Conservation (phyloP, 2,888 invertebrate genomes). For the Sphecodes monilicornis region DNA sequence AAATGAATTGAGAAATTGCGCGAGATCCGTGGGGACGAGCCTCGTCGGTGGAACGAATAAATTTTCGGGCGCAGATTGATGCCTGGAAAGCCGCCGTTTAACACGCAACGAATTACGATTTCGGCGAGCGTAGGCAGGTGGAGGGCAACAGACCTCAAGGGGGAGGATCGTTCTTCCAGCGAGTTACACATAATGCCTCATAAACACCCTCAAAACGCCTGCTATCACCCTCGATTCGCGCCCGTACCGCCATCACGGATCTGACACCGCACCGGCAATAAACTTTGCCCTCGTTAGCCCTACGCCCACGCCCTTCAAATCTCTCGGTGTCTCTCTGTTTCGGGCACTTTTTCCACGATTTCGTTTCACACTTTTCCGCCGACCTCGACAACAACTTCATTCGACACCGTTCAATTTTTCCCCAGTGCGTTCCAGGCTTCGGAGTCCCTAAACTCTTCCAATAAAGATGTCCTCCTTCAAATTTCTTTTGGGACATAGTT, state of each 20-base stretch:
- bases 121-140: constrained; percentile 73
- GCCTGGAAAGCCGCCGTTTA: constrained; percentile 48
- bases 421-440: background rate
- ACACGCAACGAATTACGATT: constrained; percentile 74
- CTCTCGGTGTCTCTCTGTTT: constrained; percentile 22
- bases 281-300: constrained; percentile 80
- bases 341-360: background rate
- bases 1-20: constrained; percentile 35
- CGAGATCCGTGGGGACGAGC: background rate
- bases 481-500: background rate
- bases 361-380: background rate
- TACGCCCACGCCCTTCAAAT: constrained; percentile 25
- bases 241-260: constrained; percentile 72
- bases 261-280: constrained; percentile 80
- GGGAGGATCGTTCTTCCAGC: constrained; percentile 82
- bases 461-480: background rate
- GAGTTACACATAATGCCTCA: constrained; percentile 84
- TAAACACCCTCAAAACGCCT: constrained; percentile 84
- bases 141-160: constrained; percentile 73
- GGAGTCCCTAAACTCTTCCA: background rate
- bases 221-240: constrained; percentile 78
- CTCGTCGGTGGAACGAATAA: constrained; percentile 11
- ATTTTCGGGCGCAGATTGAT: constrained; percentile 43
- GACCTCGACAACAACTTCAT: background rate
- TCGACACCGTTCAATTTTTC: background rate